Base-by-base conservation (phyloP, 2,888 invertebrate genomes). In the Synergus japonicus region DNA sequence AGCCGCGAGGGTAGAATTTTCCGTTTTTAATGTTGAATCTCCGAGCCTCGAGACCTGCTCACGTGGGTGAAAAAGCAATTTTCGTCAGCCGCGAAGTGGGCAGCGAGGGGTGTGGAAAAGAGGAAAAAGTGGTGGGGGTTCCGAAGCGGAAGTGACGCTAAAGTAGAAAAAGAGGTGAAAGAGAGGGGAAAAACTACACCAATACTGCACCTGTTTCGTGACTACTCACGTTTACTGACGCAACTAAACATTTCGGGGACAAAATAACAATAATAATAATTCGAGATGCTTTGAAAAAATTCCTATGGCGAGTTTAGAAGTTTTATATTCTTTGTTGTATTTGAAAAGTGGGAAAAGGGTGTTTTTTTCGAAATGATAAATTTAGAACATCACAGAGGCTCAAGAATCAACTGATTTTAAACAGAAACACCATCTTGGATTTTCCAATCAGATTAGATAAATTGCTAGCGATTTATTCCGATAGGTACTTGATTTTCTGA, bases 1-100 rank as follows among this genome's bases (percentile, higher is more conserved):
- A 79, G 79, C 65, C 78, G 77, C 58, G 82, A 83, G 81, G 81
- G 79, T 78, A 76, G 83, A 83, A 83, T 85, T 87, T 86, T 82
- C 81, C 86, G 82, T 85, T 85, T 83, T 82, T 82, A 82, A 80
- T 80, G 79, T 82, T 81, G 66, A 76, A 69, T 81, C 76, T 73
- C 83, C 84, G 78, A 84, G 85, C 84, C 85, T 77, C 81, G 79
- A 67, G 79, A 64, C 46, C 78, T 63, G 78, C 78, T 81, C 83
- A 82, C 77, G 78, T 22, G 76, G 83, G 83, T 84, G 82, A 86
- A 85, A 84, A 84, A 84, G 84, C 85, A 86, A 87, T 87, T 86
- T 87, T 83, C 86, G 80, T 78, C 83, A 79, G 67, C 37, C 58
- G 78, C 76, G 79, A 82, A 82, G 81, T 78, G 76, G 77, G 82